A percentile compares a stretch with the other conserved stretches of the same genome.
phyloP scores from a whole-genome alignment of 1,140 invertebrate species.

The Phthorimaea operculella region DNA sequence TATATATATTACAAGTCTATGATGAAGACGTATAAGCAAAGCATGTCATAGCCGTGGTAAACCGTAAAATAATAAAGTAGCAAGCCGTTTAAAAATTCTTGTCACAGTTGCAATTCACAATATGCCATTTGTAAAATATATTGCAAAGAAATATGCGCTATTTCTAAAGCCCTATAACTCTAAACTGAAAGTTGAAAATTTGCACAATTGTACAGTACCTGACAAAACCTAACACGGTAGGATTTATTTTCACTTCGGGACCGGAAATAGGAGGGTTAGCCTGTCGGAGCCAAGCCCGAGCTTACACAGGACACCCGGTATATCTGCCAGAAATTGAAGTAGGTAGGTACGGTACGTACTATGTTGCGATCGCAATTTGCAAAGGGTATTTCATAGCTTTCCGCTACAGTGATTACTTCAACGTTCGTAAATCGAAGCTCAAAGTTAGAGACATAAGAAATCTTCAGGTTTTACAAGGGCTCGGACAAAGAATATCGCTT shows the following conservation, averaged over 20 bases:
- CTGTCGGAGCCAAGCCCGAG: constrained; percentile 1
- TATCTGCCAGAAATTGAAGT: neutral
- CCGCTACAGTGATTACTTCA: too few species aligned
- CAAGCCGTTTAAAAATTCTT: neutral
- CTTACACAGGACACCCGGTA: neutral
- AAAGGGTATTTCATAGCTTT: too few species aligned
- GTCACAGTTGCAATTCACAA: neutral
- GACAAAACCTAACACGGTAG: constrained; percentile 3
- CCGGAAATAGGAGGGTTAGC: constrained; percentile 6
- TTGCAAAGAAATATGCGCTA: neutral
- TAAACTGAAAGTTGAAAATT: constrained; percentile 4
- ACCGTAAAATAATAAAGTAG: constrained; percentile 11
- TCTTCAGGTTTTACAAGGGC: too few species aligned
- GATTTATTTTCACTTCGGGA: constrained; percentile 4
- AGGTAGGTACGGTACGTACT: neutral
- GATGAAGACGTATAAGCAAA: too few species aligned
- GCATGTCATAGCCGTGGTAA: too few species aligned
- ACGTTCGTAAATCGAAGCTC: too few species aligned
- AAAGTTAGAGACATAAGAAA: too few species aligned
- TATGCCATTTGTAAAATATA: neutral
- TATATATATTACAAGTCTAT: too few species aligned
- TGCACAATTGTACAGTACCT: constrained; percentile 4
- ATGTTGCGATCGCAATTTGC: too few species aligned
- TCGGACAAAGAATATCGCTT: too few species aligned
- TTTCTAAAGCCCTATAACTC: neutral